Percentiles rank a stretch among this genome's conserved stretches.
phyloP scores from a whole-genome alignment of 2,797 vertebrate genomes.

The Gobio occitaniae region DNA sequence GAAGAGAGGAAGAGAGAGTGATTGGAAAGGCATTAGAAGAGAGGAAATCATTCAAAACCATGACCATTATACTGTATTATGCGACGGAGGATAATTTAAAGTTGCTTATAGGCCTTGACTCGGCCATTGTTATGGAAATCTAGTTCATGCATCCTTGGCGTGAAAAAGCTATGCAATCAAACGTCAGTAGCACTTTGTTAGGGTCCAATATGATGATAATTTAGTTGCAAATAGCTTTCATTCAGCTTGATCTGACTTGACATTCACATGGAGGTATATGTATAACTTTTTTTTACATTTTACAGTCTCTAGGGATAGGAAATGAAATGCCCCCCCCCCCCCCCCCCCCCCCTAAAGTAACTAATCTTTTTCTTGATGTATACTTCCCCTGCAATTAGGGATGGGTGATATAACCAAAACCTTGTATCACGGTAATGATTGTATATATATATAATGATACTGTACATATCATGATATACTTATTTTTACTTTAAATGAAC shows the following conservation, averaged over 20 bases:
- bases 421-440: not conserved
- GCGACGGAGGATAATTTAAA: slow-evolving; percentile 8
- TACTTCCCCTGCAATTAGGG: not conserved
- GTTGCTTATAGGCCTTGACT: slow-evolving; percentile 38
- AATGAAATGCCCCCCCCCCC: not conserved
- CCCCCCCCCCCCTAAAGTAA: not conserved
- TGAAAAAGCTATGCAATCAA: slow-evolving; percentile 23
- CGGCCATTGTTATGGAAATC: slow-evolving; percentile 53
- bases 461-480: no score
- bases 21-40: slow-evolving; percentile 28
- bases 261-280: not conserved
- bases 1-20: slow-evolving; percentile 12
- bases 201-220: slow-evolving; percentile 27
- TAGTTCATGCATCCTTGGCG: slow-evolving; percentile 22
- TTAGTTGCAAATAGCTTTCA: slow-evolving; percentile 31
- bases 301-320: not conserved
- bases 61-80: slow-evolving; percentile 30
- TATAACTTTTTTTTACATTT: not conserved
- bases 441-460: no score
- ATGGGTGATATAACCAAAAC: not conserved
- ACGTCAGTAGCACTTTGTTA: slow-evolving; percentile 13
- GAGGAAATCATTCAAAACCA: slow-evolving; percentile 40
- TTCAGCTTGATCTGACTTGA: slow-evolving; percentile 43
- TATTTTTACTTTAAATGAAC: not conserved
- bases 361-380: not conserved